Conservation (phyloP, 2,888 invertebrate genomes). For the Synergus gifuensis region DNA sequence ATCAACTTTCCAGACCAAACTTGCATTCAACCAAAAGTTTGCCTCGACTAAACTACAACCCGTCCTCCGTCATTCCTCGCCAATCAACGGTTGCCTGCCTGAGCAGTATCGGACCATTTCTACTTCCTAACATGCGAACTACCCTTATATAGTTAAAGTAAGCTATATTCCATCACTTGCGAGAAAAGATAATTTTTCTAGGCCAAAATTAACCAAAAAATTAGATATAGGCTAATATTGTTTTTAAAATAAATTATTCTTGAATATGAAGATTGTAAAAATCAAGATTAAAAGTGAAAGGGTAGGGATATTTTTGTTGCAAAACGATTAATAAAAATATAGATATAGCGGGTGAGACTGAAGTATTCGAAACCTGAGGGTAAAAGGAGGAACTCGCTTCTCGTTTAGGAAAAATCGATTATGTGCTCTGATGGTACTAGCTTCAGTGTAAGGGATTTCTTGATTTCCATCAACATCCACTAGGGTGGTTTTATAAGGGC, state of each 20-base stretch:
- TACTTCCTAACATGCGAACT: neutral
- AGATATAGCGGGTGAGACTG: no score
- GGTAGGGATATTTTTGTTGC: neutral
- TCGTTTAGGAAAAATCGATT: neutral
- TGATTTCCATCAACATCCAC: no score
- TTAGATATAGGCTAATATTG: neutral
- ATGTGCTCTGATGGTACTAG: no score
- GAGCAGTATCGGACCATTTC: constrained; percentile 36
- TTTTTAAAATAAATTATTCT: neutral
- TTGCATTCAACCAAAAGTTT: no score
- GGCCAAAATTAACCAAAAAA: neutral
- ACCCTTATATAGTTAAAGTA: constrained; percentile 17
- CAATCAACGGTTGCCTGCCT: neutral
- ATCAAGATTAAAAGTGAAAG: neutral
- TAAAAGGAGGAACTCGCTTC: neutral
- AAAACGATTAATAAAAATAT: neutral
- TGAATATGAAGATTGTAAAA: neutral
- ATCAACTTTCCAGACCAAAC: no score
- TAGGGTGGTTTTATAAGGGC: no score
- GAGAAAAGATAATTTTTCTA: neutral
- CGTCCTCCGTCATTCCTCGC: no score
- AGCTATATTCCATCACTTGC: neutral
- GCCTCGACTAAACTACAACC: no score
- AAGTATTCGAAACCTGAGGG: neutral
- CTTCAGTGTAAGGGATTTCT: no score